Evolutionary conservation across 2,113 vertebrate genomes (phyloP).

Genomic region (Chaetodon auriga): DNA sequence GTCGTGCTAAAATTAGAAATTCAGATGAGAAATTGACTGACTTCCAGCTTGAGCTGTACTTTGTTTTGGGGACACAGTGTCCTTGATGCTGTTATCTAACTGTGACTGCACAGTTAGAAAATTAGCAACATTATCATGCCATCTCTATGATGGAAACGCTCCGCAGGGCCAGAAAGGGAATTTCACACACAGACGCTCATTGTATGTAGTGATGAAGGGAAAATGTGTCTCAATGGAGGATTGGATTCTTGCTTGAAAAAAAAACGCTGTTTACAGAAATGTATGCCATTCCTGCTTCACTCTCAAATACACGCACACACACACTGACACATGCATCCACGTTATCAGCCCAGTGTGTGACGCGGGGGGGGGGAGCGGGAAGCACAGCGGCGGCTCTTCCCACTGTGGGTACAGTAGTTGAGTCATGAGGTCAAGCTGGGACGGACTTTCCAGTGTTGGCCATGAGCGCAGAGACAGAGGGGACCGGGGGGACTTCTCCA

Average conservation of each 20-base stretch:
- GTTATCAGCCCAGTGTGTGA: slow-evolving; percentile 16
- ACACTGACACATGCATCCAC: slow-evolving; percentile 17
- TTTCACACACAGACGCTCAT: slow-evolving; percentile 56
- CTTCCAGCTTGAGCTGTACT: neutral
- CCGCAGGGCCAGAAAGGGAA: slow-evolving; percentile 37
- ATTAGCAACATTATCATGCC: slow-evolving; percentile 33
- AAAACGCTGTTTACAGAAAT: slow-evolving; percentile 31
- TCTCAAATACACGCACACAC: slow-evolving; percentile 25
- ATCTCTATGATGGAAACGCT: slow-evolving; percentile 51
- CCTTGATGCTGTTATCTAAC: slow-evolving; percentile 43
- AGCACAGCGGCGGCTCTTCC: slow-evolving; percentile 25
- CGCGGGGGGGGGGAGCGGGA: slow-evolving; percentile 42
- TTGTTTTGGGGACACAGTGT: slow-evolving; percentile 43
- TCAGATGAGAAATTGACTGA: neutral
- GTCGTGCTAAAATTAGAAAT: neutral
- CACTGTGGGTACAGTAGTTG: slow-evolving; percentile 35
- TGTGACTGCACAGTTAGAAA: slow-evolving; percentile 26
- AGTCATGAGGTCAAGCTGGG: slow-evolving; percentile 55
- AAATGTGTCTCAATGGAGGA: slow-evolving; percentile 33
- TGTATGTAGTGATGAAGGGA: slow-evolving; percentile 51
- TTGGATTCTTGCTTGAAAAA: slow-evolving; percentile 15
- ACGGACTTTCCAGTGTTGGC: slow-evolving; percentile 68
- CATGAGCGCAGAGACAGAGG: neutral
- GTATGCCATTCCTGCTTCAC: slow-evolving; percentile 36
- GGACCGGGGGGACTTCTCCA: slow-evolving; percentile 37